phyloP scores from a whole-genome alignment of 2,797 vertebrate species.

The Coluber constrictor region DNA sequence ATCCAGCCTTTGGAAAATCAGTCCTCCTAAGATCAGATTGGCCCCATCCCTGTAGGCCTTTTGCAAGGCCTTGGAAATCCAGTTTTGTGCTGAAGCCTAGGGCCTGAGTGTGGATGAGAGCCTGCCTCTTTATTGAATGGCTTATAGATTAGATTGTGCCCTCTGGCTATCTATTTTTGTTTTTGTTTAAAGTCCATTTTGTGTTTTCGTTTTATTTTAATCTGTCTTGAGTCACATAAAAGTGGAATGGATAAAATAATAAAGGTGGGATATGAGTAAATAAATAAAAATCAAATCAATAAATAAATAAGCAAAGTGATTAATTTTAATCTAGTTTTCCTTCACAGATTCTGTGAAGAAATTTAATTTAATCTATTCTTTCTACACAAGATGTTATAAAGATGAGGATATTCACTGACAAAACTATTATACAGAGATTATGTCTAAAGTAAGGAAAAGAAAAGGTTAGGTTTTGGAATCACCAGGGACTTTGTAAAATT shows the following conservation, averaged over 20 bases:
- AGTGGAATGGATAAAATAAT: neutral
- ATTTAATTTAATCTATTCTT: neutral
- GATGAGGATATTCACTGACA: neutral
- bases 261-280: neutral
- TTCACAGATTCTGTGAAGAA: neutral
- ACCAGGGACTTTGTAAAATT: neutral
- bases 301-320: neutral
- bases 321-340: neutral
- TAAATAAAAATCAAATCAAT: neutral
- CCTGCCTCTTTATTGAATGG: neutral
- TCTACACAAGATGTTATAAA: neutral
- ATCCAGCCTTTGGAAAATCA: neutral
- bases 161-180: neutral
- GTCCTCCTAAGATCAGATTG: neutral
- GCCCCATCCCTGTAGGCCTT: neutral
- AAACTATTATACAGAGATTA: neutral
- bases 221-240: neutral
- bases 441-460: neutral
- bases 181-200: neutral
- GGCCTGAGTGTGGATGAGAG: neutral
- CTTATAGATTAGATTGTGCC: neutral
- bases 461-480: neutral
- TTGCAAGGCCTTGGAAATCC: neutral
- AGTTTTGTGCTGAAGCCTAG: neutral
- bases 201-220: neutral